Evolutionary conservation across 2,113 vertebrate species (phyloP).

Genomic region (Pseudorectes ferrugineus): DNA sequence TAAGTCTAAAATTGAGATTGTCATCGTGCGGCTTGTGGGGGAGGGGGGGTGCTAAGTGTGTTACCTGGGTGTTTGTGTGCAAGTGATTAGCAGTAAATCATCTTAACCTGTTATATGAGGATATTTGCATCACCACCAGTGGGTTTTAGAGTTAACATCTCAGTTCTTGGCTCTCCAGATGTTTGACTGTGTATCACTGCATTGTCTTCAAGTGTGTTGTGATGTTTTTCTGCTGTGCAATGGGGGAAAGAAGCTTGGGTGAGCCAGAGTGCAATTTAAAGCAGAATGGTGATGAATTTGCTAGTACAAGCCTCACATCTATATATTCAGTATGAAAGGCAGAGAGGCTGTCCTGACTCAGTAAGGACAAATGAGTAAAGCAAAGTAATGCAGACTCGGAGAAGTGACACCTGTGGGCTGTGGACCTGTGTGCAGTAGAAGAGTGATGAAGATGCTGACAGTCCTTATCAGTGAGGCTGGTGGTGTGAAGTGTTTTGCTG

Average conservation of each 20-base stretch:
- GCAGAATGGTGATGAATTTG: neutral
- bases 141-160: neutral
- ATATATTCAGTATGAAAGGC: neutral
- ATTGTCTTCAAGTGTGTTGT: neutral
- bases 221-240: neutral
- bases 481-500: neutral
- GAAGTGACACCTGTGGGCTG: neutral
- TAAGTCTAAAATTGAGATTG: neutral
- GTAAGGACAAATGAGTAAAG: neutral
- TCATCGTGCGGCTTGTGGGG: neutral
- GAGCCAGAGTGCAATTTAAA: neutral
- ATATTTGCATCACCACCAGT: neutral
- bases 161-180: neutral
- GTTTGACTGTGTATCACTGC: neutral
- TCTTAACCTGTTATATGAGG: neutral
- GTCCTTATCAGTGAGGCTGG: neutral
- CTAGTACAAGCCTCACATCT: neutral
- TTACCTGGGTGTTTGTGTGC: neutral
- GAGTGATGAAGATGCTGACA: neutral
- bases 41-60: rapidly evolving
- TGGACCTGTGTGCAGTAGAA: neutral
- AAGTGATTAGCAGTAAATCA: neutral
- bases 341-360: neutral
- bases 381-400: neutral
- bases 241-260: neutral